A percentile compares a stretch with the other conserved stretches of the same genome.
phyloP scores from a whole-genome alignment of 2,888 invertebrate species.

The Leuctra nigra region DNA sequence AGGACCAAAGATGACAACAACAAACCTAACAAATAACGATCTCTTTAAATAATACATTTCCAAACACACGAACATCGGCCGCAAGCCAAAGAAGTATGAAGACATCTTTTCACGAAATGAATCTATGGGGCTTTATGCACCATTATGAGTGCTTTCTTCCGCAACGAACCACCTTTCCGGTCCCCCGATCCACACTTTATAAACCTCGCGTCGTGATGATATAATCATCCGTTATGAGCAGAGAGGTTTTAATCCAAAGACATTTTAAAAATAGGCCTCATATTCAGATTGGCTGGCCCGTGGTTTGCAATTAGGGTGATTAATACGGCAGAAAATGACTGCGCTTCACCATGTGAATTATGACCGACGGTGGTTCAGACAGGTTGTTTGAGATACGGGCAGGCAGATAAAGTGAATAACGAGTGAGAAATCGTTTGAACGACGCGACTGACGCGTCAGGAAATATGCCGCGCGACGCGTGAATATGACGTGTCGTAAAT shows the following conservation, averaged over 20 bases:
- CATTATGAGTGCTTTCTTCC: slow-evolving; percentile 3
- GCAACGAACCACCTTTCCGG: slow-evolving; percentile 14
- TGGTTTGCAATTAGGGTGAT: slow-evolving; percentile 18
- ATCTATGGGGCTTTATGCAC: neutral
- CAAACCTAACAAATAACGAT: too few species aligned
- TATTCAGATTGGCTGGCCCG: slow-evolving; percentile 10
- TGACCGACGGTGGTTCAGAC: neutral
- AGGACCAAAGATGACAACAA: too few species aligned
- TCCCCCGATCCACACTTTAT: neutral
- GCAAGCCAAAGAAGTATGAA: neutral
- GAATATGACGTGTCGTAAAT: slow-evolving; percentile 21
- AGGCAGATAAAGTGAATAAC: slow-evolving; percentile 4
- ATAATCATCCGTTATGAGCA: slow-evolving; percentile 1
- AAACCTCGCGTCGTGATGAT: neutral
- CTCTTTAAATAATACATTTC: too few species aligned
- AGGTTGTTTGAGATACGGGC: slow-evolving; percentile 11
- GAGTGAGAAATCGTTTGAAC: slow-evolving; percentile 2
- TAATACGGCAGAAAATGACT: slow-evolving; percentile 22
- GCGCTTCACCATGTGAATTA: slow-evolving; percentile 12
- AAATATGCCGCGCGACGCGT: slow-evolving; percentile 1
- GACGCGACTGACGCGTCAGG: neutral
- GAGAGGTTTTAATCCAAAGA: neutral
- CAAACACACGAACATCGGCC: too few species aligned
- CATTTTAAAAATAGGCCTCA: slow-evolving; percentile 2
- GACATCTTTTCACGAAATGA: neutral